Conservation (phyloP, 2,888 invertebrate genomes). For the Azorinus chamasolen region DNA sequence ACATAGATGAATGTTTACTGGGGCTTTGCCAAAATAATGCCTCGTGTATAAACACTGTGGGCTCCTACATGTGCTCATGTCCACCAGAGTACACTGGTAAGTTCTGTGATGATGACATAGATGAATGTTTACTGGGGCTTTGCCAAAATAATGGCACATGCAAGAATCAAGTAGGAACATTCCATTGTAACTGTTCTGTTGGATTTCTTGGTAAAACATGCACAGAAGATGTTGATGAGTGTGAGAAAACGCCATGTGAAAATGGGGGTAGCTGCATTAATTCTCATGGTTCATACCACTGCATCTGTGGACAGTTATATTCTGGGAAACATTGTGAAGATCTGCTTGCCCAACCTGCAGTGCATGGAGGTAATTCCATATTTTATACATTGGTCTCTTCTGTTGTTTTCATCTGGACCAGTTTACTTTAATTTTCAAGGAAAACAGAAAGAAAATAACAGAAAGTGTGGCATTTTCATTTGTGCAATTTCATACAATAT, state of each 20-base stretch:
- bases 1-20: constrained; percentile 24
- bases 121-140: constrained; percentile 32
- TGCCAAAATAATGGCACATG: constrained; percentile 26
- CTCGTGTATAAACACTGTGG: constrained; percentile 10
- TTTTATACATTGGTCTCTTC: too few species aligned
- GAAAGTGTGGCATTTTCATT: too few species aligned
- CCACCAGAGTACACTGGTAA: constrained; percentile 22
- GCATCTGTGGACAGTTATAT: constrained; percentile 9
- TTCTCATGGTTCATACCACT: constrained; percentile 4
- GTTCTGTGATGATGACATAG: constrained; percentile 42
- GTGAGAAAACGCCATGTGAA: constrained; percentile 11
- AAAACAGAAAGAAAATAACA: too few species aligned
- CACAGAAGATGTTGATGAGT: constrained; percentile 24
- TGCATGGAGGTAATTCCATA: too few species aligned
- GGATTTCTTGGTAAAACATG: constrained; percentile 25
- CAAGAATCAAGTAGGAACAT: constrained; percentile 7
- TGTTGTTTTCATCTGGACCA: too few species aligned
- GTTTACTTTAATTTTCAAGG: too few species aligned
- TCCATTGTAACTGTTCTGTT: constrained; percentile 16
- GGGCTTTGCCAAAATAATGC: constrained; percentile 18
- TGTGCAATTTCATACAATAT: too few species aligned
- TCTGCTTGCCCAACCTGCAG: too few species aligned
- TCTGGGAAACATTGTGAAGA: too few species aligned
- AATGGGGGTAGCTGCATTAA: constrained; percentile 23
- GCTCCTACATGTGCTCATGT: constrained; percentile 19